Conservation (phyloP, 53 echinoderm and acorn worm genomes). For the Echinarachnius parma region DNA sequence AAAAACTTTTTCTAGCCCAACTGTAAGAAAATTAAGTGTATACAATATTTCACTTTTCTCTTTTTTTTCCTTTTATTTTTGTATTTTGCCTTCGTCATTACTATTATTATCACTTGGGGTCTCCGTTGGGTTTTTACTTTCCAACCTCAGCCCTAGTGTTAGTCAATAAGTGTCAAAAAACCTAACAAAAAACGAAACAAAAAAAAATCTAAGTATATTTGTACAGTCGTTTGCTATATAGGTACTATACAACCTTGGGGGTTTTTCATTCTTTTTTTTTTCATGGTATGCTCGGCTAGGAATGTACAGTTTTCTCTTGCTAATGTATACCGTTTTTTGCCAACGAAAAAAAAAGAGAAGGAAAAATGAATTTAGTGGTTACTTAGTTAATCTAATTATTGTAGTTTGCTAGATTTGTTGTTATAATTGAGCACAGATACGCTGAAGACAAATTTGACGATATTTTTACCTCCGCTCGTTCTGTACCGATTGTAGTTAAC, state of each 20-base stretch:
- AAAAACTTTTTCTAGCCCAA: too few species aligned
- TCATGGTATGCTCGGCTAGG: slow-evolving; percentile 50
- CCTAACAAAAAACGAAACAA: slow-evolving; percentile 23
- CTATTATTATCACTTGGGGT: too few species aligned
- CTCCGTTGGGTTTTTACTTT: slow-evolving; percentile 39
- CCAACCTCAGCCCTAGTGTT: slow-evolving; percentile 27
- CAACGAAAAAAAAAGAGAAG: slow-evolving; percentile 29
- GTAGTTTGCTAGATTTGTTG: slow-evolving; percentile 51
- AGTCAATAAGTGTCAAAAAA: slow-evolving; percentile 24
- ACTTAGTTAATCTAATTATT: slow-evolving; percentile 44
- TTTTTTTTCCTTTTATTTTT: too few species aligned
- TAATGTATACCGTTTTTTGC: slow-evolving; percentile 49
- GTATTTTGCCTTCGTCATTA: slow-evolving; percentile 33
- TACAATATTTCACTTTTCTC: slow-evolving; percentile 7
- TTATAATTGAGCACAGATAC: slow-evolving; percentile 45
- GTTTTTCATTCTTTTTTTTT: slow-evolving; percentile 49
- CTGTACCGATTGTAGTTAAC: slow-evolving; percentile 34
- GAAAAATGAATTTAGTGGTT: slow-evolving; percentile 35
- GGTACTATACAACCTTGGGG: slow-evolving; percentile 49
- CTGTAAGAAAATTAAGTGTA: too few species aligned
- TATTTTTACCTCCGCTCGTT: too few species aligned
- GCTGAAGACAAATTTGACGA: too few species aligned
- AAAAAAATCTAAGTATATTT: slow-evolving; percentile 47
- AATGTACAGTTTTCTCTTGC: slow-evolving; percentile 52
- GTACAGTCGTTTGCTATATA: slow-evolving; percentile 50